Percentiles rank a stretch among this genome's conserved stretches.
Conservation (phyloP, 2,888 invertebrate genomes). For the Hoplodrina ambigua region DNA sequence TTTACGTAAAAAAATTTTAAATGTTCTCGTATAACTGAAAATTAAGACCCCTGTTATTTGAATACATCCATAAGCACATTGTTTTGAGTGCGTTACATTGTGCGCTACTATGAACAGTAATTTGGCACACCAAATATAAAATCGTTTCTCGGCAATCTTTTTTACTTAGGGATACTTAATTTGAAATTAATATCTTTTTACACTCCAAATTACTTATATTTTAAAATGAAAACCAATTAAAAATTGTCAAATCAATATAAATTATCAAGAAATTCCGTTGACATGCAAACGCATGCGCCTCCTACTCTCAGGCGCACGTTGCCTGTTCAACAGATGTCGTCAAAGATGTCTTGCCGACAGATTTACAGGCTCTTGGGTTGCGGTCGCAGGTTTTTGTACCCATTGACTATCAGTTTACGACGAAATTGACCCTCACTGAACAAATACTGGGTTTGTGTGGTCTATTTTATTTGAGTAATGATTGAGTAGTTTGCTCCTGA, state of each 20-base stretch:
- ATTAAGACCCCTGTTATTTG: too few relatives aligned
- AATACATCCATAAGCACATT: too few relatives aligned
- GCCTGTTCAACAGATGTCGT: conserved; percentile 80
- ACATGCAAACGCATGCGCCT: conserved; percentile 41
- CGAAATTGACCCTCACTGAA: conserved; percentile 65
- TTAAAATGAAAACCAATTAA: too few relatives aligned
- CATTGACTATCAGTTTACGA: conserved; percentile 65
- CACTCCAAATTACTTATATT: too few relatives aligned
- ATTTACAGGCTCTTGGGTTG: conserved; percentile 76
- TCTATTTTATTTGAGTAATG: conserved; percentile 26
- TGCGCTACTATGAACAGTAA: too few relatives aligned
- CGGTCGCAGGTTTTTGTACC: conserved; percentile 68
- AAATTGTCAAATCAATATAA: not conserved
- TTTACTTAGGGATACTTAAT: too few relatives aligned
- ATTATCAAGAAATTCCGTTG: conserved; percentile 24
- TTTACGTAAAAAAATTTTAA: too few relatives aligned
- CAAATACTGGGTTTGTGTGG: conserved; percentile 69
- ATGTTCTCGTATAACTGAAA: too few relatives aligned
- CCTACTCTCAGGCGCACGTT: conserved; percentile 50
- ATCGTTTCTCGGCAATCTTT: too few relatives aligned
- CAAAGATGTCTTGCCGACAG: conserved; percentile 72
- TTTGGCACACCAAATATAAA: too few relatives aligned
- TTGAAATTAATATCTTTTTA: too few relatives aligned
- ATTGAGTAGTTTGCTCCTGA: conserved; percentile 3
- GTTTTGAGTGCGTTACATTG: too few relatives aligned